phyloP scores from a whole-genome alignment of 2,888 invertebrate genomes.

The Agrilus biguttatus region DNA sequence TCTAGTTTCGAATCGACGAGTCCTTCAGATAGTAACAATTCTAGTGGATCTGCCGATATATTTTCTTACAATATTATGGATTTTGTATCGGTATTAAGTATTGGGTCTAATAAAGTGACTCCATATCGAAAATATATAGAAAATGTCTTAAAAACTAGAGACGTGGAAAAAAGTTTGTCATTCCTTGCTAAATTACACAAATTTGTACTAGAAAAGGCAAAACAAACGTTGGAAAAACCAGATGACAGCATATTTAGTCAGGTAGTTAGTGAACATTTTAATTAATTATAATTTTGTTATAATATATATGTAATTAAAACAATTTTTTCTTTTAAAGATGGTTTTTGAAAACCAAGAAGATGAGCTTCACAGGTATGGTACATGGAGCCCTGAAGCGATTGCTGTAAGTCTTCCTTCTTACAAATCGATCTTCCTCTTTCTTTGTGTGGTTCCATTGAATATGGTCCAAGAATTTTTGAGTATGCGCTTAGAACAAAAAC shows the following conservation, averaged over 20 bases:
- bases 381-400: slow-evolving; percentile 61
- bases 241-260: slow-evolving; percentile 20
- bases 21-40: slow-evolving; percentile 35
- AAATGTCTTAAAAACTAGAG: slow-evolving; percentile 75
- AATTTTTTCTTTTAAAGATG: slow-evolving; percentile 8
- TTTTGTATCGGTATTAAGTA: slow-evolving; percentile 29
- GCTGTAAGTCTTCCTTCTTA: slow-evolving; percentile 76
- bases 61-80: slow-evolving; percentile 13
- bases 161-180: slow-evolving; percentile 64
- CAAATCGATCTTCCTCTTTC: slow-evolving; percentile 69
- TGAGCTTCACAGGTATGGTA: slow-evolving; percentile 51
- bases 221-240: slow-evolving; percentile 51
- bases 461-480: slow-evolving; percentile 84
- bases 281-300: too few relatives aligned
- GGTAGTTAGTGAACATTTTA: slow-evolving; percentile 5
- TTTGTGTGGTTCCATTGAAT: slow-evolving; percentile 74
- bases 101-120: slow-evolving; percentile 30
- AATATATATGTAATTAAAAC: background rate
- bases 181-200: slow-evolving; percentile 63
- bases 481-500: slow-evolving; percentile 71
- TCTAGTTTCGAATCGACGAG: slow-evolving; percentile 21
- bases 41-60: slow-evolving; percentile 22
- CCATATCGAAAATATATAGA: slow-evolving; percentile 64
- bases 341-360: slow-evolving; percentile 27
- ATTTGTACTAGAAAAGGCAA: slow-evolving; percentile 53